Conservation (phyloP, 2,797 vertebrate species). For the Scarus forsteni region DNA sequence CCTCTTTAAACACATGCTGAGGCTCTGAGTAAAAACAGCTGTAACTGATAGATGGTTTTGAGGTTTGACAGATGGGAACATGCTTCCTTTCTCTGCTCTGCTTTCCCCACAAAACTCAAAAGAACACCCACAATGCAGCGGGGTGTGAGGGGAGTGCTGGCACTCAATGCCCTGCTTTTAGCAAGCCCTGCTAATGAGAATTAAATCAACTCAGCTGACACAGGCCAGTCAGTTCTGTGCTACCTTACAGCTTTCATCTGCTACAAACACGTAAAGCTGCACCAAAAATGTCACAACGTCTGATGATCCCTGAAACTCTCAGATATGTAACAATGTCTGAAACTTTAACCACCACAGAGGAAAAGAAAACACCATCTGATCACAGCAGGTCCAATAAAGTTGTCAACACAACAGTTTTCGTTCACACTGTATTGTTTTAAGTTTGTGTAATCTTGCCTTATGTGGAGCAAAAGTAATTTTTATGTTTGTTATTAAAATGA, state of each 20-base stretch:
- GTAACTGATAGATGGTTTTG: constrained; percentile 36
- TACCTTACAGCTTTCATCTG: constrained; percentile 4
- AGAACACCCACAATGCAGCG: constrained; percentile 64
- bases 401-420: constrained; percentile 19
- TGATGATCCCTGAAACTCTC: constrained; percentile 26
- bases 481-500: constrained; percentile 29
- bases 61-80: constrained; percentile 64
- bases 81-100: constrained; percentile 38
- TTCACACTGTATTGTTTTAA: constrained; percentile 18
- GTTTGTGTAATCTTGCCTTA: constrained; percentile 4
- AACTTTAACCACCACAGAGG: constrained; percentile 20
- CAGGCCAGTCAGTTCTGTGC: constrained; percentile 2
- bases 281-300: not conserved
- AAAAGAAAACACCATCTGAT: constrained; percentile 8
- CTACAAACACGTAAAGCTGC: constrained; percentile 11
- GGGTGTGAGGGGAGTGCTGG: not conserved
- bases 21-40: constrained; percentile 57
- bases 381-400: not conserved
- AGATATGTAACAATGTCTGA: not conserved
- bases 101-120: constrained; percentile 44
- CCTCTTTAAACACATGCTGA: constrained; percentile 30
- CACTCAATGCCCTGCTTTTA: not conserved
- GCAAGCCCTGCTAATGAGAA: constrained; percentile 12
- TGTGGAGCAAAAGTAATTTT: constrained; percentile 6
- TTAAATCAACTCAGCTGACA: constrained; percentile 35